Percentiles rank a stretch among this genome's conserved stretches.
Evolutionary conservation across 2,888 invertebrate genomes (phyloP).

Genomic region (Cheilosia vernalis): DNA sequence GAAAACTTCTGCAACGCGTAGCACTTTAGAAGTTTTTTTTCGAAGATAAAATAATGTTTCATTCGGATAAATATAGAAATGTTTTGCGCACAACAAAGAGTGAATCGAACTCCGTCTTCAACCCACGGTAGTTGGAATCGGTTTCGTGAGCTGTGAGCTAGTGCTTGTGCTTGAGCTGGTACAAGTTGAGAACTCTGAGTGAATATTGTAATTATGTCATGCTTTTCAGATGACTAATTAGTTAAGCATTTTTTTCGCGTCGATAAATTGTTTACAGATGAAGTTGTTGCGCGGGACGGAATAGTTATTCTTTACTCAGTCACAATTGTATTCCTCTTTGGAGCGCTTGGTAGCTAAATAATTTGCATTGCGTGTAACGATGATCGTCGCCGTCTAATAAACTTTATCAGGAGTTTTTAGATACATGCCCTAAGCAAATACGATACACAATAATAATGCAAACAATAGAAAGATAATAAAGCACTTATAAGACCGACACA

Average conservation of each 20-base stretch:
- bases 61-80: conserved; percentile 63
- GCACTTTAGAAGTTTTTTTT: conserved; percentile 20
- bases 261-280: conserved; percentile 57
- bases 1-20: conserved; percentile 23
- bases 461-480: conserved; percentile 26
- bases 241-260: conserved; percentile 55
- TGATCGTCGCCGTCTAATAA: conserved; percentile 9
- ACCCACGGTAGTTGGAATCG: conserved; percentile 44
- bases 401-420: conserved; percentile 11
- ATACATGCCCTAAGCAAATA: conserved; percentile 53
- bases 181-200: conserved; percentile 34
- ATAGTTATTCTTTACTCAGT: conserved; percentile 11
- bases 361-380: conserved; percentile 29
- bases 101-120: conserved; percentile 39
- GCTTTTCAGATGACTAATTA: conserved; percentile 66
- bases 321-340: conserved; percentile 14
- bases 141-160: conserved; percentile 42
- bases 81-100: conserved; percentile 40
- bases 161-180: conserved; percentile 38
- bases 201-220: conserved; percentile 72
- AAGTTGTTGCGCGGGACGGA: conserved; percentile 37
- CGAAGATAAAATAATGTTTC: conserved; percentile 34
- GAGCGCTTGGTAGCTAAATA: conserved; percentile 16
- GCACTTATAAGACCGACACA: conserved; percentile 12
- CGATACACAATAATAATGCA: conserved; percentile 47